Evolutionary conservation across 2,888 invertebrate species (phyloP), one percentile per base, ranked within the genome.

Genomic region (Scaptomyza parva): DNA sequence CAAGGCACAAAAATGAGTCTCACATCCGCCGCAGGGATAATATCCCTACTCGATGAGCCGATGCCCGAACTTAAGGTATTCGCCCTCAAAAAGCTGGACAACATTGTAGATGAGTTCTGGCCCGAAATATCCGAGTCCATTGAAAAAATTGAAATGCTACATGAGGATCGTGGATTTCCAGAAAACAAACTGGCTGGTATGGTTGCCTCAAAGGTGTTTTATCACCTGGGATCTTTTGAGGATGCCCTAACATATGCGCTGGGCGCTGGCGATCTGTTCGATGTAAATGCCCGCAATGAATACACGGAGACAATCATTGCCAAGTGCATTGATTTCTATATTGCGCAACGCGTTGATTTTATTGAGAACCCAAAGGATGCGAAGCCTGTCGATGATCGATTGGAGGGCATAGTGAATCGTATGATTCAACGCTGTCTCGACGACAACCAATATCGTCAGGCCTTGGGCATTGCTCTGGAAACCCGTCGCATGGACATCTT

Each of bases 91-190:
- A 98, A 98, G 90, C 93, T 99, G 85, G 96, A 99, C 92, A 94
- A 95, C 89, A 97, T 99, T 87, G 98, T 99, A 1, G 98, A 99
- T 91, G 97, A 98, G 91, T 99, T 99, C 92, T 99, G 99, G 99
- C 97, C 99, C 8, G 99, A 99, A 93, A 99, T 99, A 84, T 98
- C 98, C 0, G 99, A 99, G 92, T 97, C 98, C 12, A 97, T 99
- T 83, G 97, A 97, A 89, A 99, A 98, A 93, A 98, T 99, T 88
- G 99, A 99, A 93, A 97, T 97, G 90, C 93, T 99, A 26, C 97
- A 98, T 89, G 99, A 99, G 92, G 98, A 99, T 89, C 95, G 96
- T 89, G 93, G 93, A 35, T 96, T 99, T 91, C 94, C 95, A 35
- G 96, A 98, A 89, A 96, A 97, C 88, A 96, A 98, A 88, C 92